Evolutionary conservation across 2,797 vertebrate genomes (phyloP), one percentile per base, ranked within the genome.

Genomic region (Gobio occitaniae): DNA sequence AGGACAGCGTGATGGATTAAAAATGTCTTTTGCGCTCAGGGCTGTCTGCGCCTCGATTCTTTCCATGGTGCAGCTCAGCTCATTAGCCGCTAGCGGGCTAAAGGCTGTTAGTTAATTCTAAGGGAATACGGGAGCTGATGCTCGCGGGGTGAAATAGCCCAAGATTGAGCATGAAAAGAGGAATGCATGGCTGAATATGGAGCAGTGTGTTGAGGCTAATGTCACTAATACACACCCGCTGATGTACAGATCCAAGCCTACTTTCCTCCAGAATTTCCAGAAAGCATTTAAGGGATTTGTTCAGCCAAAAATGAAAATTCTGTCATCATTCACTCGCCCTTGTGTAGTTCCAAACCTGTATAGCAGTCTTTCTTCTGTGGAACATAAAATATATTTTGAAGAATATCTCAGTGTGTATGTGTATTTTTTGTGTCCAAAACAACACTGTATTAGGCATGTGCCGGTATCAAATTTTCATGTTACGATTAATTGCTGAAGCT

Each of bases 1-100:
- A 85, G 66, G 63, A 85, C 71, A 72, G 77, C 17, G 65, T 77
- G 29, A 78, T 78, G 77, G 84, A 88, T 84, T 82, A 66, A 70
- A 78, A 87, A 85, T 81, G 79, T 77, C 32, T 84, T 78, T 70
- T 54, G 72, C 68, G n/a, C 59, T 71, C 47, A 68, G 82, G 48
- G 72, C 82, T 77, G 71, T 50, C 71, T 63, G 61, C 2, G n/a
- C 32, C 61, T 83, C 21, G 21, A 29, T 76, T 76, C 72, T 76
- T 76, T 83, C 75, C 74, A 44, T 56, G 72, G 44, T 84, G 74
- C 21, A 32, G 61, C 61, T 84, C 61, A 68, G 72, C 36, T 84
- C 74, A 84, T 84, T 69, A 78, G 50, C 48, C 10, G 50, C 59
- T 83, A 66, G 71, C 71, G 21, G 52, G 59, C 71, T 76, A 72